Evolutionary conservation across 2,888 invertebrate genomes (phyloP), one percentile per base, ranked within the genome.

Genomic region (Cryptocephalus primarius): DNA sequence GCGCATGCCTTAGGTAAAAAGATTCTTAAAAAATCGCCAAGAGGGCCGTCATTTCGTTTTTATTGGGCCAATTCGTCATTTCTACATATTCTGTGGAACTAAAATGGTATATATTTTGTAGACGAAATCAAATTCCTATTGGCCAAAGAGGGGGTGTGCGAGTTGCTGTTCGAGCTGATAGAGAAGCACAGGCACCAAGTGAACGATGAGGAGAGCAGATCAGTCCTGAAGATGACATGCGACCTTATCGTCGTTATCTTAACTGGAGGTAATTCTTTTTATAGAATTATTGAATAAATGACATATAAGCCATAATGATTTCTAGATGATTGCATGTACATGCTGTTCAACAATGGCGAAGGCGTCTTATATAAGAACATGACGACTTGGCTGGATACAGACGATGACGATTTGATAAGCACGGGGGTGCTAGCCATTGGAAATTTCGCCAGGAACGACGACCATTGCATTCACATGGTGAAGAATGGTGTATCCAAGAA

Each of bases 401-500:
- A 75, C 14, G 82, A 87, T 64, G 78, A 80, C 51, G 85, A 88
- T 65, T 72, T 93, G 14, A 74, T 87, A 60, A 80, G 84, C n/a
- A 85, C 90, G 0, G 90, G 87, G 0, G 83, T 90, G 4, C 72
- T 92, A 52, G 89, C 90, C 0, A 76, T 92, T 55, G 92, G 90
- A 1, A 93, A 93, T 73, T 92, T 93, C 69, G 92, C 92, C 0
- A 75, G 92, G 39, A 85, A 85, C 55, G 92, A 93, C 63, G 78
- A 79, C 38, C 86, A 91, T 65, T 92, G 93, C 65, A 78, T 81
- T 42, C 78, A 83, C 51, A 86, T 93, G 83, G 89, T 90, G 59
- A 75, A 83, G 45, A 78, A 82, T 56, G 83, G 85, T 32, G 79
- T 90, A 42, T 84, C 84, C 63, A 80, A 82, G 59, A 84, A 83